Evolutionary conservation across 92 coral and sea anemone genomes (phyloP), one percentile per base, ranked within the genome.

Genomic region (Porites lobata): DNA sequence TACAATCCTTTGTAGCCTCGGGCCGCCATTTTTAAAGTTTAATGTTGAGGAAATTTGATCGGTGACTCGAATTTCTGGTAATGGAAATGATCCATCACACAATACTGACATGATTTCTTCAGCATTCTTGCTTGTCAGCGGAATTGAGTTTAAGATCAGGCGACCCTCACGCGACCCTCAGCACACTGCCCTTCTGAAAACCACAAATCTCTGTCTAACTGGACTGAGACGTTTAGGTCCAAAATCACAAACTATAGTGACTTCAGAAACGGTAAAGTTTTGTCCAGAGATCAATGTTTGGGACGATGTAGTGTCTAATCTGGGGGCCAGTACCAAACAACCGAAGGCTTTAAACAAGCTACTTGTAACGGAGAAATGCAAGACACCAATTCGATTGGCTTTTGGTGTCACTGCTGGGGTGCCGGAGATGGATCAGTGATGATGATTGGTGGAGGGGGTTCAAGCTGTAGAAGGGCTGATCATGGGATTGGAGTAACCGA

Each of bases 201-300:
- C 38, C 38, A 29, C 38, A 29, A 1, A 29, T 29, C 38, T 29
- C 38, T 29, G 38, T 29, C 38, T 29, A 29, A 2, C 38, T 29
- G 38, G 38, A 24, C 26, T 29, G 38, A 29, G 38, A 29, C 38
- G 38, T 29, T 29, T 29, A 2, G 38, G 38, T 29, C 72, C 38
- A 68, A 22, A 68, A 68, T 68, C 32, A 68, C 72, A 7, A 68
- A 47, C 29, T 68, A 68, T 68, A 47, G 72, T 68, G 47, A 68
- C 72, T 68, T 68, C 47, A 68, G 72, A 20, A 6, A 68, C 26
- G 72, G 72, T 18, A 68, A 10, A 4, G 72, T 3, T n/a, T 68
- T 14, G 72, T 13, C 26, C 12, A 8, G 14, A 4, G 17, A 68
- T 20, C 43, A 14, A 4, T 68, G 72, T 47, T 13, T 4, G 32